These are phyloP conservation scores for Platypus cylindrus DNA, from an alignment of 2,888 invertebrate genomes.

Conservation along the genomic window DNA sequence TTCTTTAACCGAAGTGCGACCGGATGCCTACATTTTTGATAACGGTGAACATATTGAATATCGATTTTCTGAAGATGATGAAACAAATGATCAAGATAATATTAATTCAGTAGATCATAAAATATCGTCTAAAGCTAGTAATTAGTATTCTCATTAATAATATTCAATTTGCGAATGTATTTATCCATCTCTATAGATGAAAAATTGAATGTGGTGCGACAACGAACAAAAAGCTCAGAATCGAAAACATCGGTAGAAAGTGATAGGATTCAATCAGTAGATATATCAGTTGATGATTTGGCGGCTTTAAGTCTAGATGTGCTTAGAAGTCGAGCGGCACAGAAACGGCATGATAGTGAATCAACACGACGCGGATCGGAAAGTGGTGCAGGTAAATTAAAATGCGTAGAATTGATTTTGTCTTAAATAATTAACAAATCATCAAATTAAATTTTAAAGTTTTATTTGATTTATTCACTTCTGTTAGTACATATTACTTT, in stretches of 20 bases:
- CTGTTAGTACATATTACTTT: too few relatives aligned
- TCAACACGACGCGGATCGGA: constrained; percentile 40
- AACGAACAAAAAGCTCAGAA: constrained; percentile 43
- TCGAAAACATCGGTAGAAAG: constrained; percentile 37
- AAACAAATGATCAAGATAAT: constrained; percentile 39
- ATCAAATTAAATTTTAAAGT: too few relatives aligned
- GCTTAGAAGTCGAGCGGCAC: constrained; percentile 25
- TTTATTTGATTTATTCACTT: too few relatives aligned
- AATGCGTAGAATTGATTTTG: too few relatives aligned
- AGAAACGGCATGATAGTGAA: constrained; percentile 36
- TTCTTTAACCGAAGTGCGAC: constrained; percentile 52
- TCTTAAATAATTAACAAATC: too few relatives aligned
- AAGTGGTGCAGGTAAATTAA: constrained; percentile 32
- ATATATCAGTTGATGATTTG: constrained; percentile 29
- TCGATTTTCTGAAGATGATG: constrained; percentile 54
- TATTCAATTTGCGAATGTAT: neutral
- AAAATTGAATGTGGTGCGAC: constrained; percentile 25
- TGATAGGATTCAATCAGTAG: constrained; percentile 23
- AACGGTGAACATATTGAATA: constrained; percentile 53
- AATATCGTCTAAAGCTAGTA: neutral
- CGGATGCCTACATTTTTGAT: constrained; percentile 46
- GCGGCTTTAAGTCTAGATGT: constrained; percentile 31
- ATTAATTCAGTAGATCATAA: constrained; percentile 22
- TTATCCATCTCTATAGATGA: too few relatives aligned
- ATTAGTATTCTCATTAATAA: neutral